A percentile compares a stretch with the other conserved stretches of the same genome.
phyloP scores from a whole-genome alignment of 1,140 invertebrate species.

The Anastrepha obliqua region DNA sequence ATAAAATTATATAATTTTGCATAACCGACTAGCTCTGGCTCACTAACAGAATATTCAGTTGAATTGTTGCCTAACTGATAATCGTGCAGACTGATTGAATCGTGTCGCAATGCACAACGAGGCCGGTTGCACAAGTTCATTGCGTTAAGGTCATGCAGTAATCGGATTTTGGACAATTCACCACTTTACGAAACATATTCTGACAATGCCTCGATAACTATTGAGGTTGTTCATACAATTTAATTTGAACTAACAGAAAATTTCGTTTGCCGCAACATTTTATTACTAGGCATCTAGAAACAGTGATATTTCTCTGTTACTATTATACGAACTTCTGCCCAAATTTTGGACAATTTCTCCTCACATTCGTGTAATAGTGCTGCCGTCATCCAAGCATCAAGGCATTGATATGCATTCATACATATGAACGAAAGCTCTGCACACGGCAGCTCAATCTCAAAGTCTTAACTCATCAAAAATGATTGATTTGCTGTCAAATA shows the following conservation, averaged over 20 bases:
- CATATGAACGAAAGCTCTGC: not conserved
- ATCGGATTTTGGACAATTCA: slow-evolving; percentile 1
- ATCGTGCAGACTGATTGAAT: slow-evolving; percentile 17
- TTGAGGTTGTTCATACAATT: not conserved
- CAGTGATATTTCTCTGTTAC: too few relatives aligned
- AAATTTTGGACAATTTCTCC: too few relatives aligned
- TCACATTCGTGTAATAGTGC: not conserved
- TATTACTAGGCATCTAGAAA: too few relatives aligned
- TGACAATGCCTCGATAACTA: not conserved
- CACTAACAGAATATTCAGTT: slow-evolving; percentile 11
- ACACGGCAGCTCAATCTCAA: not conserved
- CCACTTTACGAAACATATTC: slow-evolving; percentile 22
- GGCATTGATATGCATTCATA: not conserved
- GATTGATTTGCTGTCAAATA: slow-evolving; percentile 31
- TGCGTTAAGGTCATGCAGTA: not conserved
- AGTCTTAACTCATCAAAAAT: not conserved
- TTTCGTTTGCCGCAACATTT: not conserved
- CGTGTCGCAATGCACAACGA: not conserved
- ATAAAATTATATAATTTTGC: slow-evolving; percentile 6
- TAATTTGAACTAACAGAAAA: slow-evolving; percentile 1
- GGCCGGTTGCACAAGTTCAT: slow-evolving; percentile 7
- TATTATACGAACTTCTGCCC: too few relatives aligned
- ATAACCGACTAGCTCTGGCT: not conserved
- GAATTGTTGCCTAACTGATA: slow-evolving; percentile 37
- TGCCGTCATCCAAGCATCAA: not conserved